Percentiles rank a stretch among this genome's conserved stretches.
Evolutionary conservation across 2,888 invertebrate species (phyloP).

Genomic region (Napeogenes sylphis): DNA sequence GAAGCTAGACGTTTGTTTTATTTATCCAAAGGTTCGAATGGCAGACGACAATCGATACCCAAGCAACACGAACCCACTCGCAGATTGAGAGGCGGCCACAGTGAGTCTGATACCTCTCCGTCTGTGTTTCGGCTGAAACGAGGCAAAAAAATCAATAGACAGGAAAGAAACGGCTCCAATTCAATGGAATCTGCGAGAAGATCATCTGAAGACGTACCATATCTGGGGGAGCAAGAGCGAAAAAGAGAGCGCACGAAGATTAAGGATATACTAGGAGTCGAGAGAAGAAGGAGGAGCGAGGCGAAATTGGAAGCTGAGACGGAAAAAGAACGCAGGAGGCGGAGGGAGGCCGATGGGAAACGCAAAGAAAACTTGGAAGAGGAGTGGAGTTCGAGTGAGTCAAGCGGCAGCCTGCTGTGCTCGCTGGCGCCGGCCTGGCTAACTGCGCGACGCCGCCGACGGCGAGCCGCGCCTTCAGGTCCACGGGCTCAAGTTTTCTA

Average conservation of each 20-base stretch:
- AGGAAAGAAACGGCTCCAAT: slow-evolving; percentile 12
- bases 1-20: slow-evolving; percentile 41
- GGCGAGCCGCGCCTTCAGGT: slow-evolving; percentile 41
- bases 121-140: slow-evolving; percentile 28
- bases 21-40: slow-evolving; percentile 45
- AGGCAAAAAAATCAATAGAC: slow-evolving; percentile 21
- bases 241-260: slow-evolving; percentile 22
- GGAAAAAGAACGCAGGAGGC: slow-evolving; percentile 19
- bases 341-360: slow-evolving; percentile 43
- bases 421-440: slow-evolving; percentile 64
- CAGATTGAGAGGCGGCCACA: slow-evolving; percentile 26
- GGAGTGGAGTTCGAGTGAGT: slow-evolving; percentile 56
- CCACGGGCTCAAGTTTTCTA: not conserved
- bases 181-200: slow-evolving; percentile 20
- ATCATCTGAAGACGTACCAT: slow-evolving; percentile 23
- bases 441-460: slow-evolving; percentile 47
- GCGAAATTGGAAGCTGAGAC: slow-evolving; percentile 15
- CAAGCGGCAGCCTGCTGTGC: slow-evolving; percentile 57
- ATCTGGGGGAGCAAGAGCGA: slow-evolving; percentile 17
- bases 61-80: slow-evolving; percentile 34
- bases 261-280: slow-evolving; percentile 23
- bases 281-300: slow-evolving; percentile 20
- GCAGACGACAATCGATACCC: slow-evolving; percentile 33
- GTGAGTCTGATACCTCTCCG: slow-evolving; percentile 23
- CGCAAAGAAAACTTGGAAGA: slow-evolving; percentile 42